These are phyloP conservation scores for Eurystomus gularis DNA, from an alignment of 2,113 vertebrate species.

Conservation along the genomic window DNA sequence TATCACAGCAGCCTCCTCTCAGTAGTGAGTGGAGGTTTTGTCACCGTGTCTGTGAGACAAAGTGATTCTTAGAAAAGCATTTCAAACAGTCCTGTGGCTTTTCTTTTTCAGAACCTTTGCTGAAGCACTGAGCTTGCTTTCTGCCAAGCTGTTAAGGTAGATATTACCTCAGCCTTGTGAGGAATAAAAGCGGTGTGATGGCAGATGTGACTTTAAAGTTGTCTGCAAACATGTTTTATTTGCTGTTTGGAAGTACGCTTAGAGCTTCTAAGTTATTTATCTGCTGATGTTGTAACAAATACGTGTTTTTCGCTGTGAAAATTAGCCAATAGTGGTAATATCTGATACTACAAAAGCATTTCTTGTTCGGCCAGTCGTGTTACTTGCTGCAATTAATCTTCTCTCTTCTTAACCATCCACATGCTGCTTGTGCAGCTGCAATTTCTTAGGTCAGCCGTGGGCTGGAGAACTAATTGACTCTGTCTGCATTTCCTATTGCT, in stretches of 20 bases:
- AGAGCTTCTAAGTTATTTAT: not conserved
- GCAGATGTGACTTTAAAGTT: not conserved
- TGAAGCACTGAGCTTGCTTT: not conserved
- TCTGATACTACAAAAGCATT: not conserved
- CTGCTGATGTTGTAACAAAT: not conserved
- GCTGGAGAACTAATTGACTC: not conserved
- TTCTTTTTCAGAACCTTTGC: not conserved
- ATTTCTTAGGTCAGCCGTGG: not conserved
- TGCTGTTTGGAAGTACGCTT: not conserved
- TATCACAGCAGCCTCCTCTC: too few species aligned
- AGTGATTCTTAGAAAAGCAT: too few species aligned
- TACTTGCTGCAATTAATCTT: not conserved
- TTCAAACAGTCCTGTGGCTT: not conserved
- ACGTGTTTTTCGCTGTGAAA: not conserved
- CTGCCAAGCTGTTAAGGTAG: not conserved
- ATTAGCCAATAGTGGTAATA: not conserved
- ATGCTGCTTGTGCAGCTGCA: not conserved
- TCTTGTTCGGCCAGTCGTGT: not conserved
- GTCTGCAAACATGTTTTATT: not conserved
- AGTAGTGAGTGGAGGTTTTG: not conserved
- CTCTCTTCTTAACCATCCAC: not conserved
- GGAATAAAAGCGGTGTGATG: not conserved
- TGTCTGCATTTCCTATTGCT: not conserved
- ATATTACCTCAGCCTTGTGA: not conserved
- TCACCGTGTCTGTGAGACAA: rapidly evolving